Percentiles rank a stretch among this genome's conserved stretches.
Conservation (phyloP, 2,797 vertebrate species). For the Ataeniobius toweri region DNA sequence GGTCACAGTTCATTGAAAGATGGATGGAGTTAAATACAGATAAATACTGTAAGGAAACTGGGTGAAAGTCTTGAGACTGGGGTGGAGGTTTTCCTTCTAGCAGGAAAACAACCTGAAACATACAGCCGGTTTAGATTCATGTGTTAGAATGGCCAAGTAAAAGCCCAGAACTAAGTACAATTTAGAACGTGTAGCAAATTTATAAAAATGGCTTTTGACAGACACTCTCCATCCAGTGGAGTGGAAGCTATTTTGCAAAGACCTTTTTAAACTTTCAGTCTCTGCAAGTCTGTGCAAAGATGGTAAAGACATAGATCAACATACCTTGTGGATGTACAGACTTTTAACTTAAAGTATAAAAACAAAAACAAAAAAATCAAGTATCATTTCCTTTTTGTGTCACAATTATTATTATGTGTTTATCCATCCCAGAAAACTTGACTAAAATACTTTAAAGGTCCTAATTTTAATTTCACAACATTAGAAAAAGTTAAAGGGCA, state of each 20-base stretch:
- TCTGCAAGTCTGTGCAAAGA: background rate
- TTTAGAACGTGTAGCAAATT: too few species aligned
- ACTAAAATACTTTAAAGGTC: background rate
- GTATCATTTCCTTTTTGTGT: background rate
- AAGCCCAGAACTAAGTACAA: background rate
- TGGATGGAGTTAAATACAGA: too few species aligned
- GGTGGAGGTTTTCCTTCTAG: background rate
- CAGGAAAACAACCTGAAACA: background rate
- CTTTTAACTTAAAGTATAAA: background rate
- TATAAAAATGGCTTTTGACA: background rate
- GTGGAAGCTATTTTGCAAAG: background rate
- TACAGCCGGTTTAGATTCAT: background rate
- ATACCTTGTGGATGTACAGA: background rate
- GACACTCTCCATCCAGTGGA: background rate
- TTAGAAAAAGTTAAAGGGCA: background rate
- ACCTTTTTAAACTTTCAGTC: background rate
- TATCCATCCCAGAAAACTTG: background rate
- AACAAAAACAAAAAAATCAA: background rate
- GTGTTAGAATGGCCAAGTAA: background rate
- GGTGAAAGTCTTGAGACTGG: background rate
- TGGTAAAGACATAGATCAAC: background rate
- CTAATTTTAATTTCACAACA: background rate
- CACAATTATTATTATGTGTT: background rate
- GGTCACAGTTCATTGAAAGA: too few species aligned
- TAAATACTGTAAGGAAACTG: too few species aligned